Evolutionary conservation across 2,113 vertebrate species (phyloP).

Genomic region (Callipepla californica): DNA sequence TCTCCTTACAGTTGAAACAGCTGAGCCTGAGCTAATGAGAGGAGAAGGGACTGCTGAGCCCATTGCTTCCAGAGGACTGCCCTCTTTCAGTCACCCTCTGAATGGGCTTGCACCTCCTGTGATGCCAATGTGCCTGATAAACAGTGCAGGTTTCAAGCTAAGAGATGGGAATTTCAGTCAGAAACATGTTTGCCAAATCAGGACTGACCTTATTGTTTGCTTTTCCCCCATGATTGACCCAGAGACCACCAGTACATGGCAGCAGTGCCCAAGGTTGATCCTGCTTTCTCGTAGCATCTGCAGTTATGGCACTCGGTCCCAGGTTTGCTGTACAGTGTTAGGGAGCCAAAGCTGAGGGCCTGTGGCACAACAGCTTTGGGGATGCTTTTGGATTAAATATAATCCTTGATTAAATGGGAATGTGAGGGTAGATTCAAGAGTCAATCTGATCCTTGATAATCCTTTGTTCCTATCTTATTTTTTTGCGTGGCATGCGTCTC

Average conservation of each 20-base stretch:
- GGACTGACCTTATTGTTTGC: not conserved
- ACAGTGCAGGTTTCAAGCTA: not conserved
- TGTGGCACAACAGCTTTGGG: not conserved
- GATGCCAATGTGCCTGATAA: not conserved
- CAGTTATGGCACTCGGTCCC: not conserved
- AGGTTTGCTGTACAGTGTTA: not conserved
- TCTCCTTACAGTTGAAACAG: conserved; percentile 65
- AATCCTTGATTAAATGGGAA: not conserved
- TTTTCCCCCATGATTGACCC: not conserved
- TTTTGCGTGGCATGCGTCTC: not conserved
- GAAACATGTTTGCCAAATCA: not conserved
- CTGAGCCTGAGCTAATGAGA: conserved; percentile 63
- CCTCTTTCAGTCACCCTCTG: not conserved
- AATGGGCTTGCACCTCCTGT: not conserved
- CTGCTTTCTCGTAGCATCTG: not conserved
- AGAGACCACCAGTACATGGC: accelerated
- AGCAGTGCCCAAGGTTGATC: not conserved
- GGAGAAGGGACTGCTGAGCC: conserved; percentile 11
- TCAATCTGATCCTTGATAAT: not conserved
- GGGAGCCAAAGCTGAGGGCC: not conserved
- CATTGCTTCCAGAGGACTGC: not conserved
- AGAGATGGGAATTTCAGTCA: not conserved
- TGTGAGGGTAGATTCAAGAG: not conserved
- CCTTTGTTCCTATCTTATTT: not conserved
- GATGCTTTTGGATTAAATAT: not conserved